Evolutionary conservation across 2,888 invertebrate genomes (phyloP), one percentile per base, ranked within the genome.

Genomic region (Andrena camellia): DNA sequence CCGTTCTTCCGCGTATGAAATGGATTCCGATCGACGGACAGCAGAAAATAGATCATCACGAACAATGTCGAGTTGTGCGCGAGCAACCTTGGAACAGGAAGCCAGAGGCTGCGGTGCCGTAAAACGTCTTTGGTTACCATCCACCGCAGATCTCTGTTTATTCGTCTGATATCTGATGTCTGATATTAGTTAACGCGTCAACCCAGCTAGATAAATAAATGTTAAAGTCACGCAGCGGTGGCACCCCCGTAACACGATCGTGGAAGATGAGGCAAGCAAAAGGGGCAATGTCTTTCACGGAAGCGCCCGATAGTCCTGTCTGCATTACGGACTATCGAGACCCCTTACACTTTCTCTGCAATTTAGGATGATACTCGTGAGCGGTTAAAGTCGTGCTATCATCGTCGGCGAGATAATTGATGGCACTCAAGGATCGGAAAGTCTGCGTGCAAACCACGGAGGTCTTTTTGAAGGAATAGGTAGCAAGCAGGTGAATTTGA

Each of bases 101-200:
- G 89, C 82, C 81, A 83, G 84, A 87, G 85, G 81, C 81, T 88
- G 89, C 57, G 88, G 90, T 90, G 57, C 74, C 60, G 73, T 64
- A 84, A 83, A 86, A 86, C 86, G 84, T 90, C 90, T 91, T 90
- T 77, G 86, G 87, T 91, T 91, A 87, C 90, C 82, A 67, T 75
- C 81, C 68, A 88, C 89, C 90, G 64, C 90, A 87, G 84, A 87
- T 88, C 88, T 88, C 85, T 85, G 81, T 89, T 88, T 88, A 88
- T 88, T 88, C 87, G 74, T 86, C 78, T 84, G 87, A 74, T 85
- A 75, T 82, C 82, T 76, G 54, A 73, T 84, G 17, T 68, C 82
- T 57, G 86, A 87, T 89, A 88, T 90, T 90, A 90, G 85, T 88
- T 89, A 84, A 89, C 84, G 84, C 86, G 78, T 81, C 78, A 84